Percentiles rank a stretch among this genome's conserved stretches.
Conservation (phyloP, 2,113 vertebrate species). For the Percina caprodes region DNA sequence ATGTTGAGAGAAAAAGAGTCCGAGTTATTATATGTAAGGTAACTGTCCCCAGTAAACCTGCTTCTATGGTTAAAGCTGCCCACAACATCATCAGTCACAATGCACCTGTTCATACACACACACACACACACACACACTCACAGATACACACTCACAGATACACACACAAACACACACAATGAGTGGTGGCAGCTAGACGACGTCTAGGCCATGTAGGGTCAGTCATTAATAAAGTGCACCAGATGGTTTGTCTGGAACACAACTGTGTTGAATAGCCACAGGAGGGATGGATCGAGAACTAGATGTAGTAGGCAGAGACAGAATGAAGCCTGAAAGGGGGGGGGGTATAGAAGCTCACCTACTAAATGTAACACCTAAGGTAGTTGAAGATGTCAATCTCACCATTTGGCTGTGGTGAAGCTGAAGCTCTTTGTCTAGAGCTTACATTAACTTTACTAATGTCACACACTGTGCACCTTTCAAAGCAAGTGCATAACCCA, state of each 20-base stretch:
- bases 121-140: slow-evolving; percentile 32
- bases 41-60: slow-evolving; percentile 56
- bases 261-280: slow-evolving; percentile 78
- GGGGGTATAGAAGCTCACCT: neutral
- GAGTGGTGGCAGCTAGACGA: slow-evolving; percentile 68
- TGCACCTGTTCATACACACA: slow-evolving; percentile 71
- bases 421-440: neutral
- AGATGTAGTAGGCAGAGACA: slow-evolving; percentile 46
- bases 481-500: neutral
- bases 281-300: slow-evolving; percentile 71
- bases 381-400: neutral
- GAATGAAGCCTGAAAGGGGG: slow-evolving; percentile 30
- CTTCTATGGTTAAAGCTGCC: slow-evolving; percentile 61
- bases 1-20: slow-evolving; percentile 20
- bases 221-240: slow-evolving; percentile 83
- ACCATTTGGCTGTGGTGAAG: neutral
- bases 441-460: neutral
- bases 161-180: slow-evolving; percentile 39
- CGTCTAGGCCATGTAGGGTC: slow-evolving; percentile 76
- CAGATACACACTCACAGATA: slow-evolving; percentile 20
- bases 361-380: slow-evolving; percentile 6
- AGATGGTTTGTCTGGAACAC: slow-evolving; percentile 83
- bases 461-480: neutral
- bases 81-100: slow-evolving; percentile 71
- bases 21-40: slow-evolving; percentile 26